Evolutionary conservation across 2,888 invertebrate genomes (phyloP).

Genomic region (Eupithecia exiguata): DNA sequence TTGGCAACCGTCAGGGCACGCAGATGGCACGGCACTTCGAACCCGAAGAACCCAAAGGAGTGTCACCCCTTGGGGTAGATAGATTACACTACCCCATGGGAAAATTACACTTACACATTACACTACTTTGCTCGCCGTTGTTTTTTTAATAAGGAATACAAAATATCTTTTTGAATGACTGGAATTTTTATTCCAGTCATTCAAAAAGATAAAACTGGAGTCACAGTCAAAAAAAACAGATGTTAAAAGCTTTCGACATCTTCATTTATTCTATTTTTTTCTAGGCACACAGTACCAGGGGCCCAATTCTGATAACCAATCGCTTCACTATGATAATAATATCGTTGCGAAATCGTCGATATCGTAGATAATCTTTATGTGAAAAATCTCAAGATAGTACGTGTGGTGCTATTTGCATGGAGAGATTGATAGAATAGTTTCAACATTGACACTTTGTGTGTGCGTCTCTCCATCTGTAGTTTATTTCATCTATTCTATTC

Average conservation of each 20-base stretch:
- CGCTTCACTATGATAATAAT: neutral
- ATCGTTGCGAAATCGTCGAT: neutral
- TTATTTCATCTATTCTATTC: neutral
- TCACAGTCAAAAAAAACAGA: slow-evolving; percentile 18
- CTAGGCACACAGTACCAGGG: slow-evolving; percentile 2
- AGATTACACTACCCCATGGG: too few species aligned
- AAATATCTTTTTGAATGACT: too few species aligned
- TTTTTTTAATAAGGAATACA: too few species aligned
- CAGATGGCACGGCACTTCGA: too few species aligned
- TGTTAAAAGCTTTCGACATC: slow-evolving; percentile 23
- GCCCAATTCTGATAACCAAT: neutral
- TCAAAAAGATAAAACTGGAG: slow-evolving; percentile 18
- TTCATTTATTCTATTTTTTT: too few species aligned
- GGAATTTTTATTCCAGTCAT: too few species aligned
- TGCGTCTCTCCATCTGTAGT: neutral
- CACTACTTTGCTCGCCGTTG: too few species aligned
- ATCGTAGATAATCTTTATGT: neutral
- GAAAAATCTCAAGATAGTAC: neutral
- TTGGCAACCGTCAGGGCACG: too few species aligned
- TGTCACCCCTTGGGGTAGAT: too few species aligned
- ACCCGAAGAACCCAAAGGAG: too few species aligned
- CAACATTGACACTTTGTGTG: neutral
- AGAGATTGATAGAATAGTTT: neutral
- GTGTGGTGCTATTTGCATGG: neutral
- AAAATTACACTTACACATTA: too few species aligned